Conservation (phyloP, 2,113 vertebrate species). For the Vulpes lagopus region DNA sequence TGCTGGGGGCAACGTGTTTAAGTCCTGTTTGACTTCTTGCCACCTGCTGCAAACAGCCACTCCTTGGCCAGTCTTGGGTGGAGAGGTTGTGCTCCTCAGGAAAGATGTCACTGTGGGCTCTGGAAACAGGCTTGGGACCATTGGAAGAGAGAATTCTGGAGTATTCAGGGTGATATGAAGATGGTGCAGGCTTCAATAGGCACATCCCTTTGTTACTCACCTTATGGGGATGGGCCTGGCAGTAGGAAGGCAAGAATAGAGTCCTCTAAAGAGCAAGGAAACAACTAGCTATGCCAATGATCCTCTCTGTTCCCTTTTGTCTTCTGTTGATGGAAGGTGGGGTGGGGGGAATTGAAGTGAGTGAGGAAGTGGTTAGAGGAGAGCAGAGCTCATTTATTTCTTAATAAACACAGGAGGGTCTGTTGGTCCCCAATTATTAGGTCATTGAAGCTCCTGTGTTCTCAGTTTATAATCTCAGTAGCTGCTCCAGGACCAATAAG, state of each 20-base stretch:
- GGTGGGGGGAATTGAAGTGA: rapidly evolving
- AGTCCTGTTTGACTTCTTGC: neutral
- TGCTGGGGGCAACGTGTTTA: neutral
- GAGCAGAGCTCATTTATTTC: neutral
- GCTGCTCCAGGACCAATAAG: neutral
- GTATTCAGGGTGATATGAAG: neutral
- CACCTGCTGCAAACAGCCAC: neutral
- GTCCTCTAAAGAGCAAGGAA: neutral
- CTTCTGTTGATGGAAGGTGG: neutral
- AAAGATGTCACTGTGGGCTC: neutral
- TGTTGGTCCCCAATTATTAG: neutral
- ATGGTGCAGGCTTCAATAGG: neutral
- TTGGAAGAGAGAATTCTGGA: neutral
- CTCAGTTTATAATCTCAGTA: neutral
- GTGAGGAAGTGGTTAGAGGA: neutral
- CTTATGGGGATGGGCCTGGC: neutral
- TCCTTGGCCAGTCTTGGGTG: neutral
- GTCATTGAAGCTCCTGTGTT: neutral
- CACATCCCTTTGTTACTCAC: neutral
- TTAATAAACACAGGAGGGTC: neutral
- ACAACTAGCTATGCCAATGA: neutral
- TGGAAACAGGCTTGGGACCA: neutral
- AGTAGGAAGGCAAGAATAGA: neutral
- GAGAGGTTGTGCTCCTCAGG: neutral
- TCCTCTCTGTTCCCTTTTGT: neutral